A percentile compares a stretch with the other conserved stretches of the same genome.
Evolutionary conservation across 2,113 vertebrate genomes (phyloP).

Genomic region (Nyctereutes procyonoides): DNA sequence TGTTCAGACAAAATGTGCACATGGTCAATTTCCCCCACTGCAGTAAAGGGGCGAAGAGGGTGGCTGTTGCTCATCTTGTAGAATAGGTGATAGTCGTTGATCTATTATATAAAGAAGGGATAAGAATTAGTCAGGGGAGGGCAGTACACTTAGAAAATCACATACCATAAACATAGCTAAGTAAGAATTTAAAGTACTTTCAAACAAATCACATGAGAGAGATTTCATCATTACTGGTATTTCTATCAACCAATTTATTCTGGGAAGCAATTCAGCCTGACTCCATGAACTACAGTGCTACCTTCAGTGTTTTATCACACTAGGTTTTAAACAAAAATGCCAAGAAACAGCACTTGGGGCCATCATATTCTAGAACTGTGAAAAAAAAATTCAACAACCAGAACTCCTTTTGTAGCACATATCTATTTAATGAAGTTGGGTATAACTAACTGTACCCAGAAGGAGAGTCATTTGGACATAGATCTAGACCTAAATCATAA

Average conservation of each 20-base stretch:
- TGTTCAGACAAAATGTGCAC: constrained; percentile 98
- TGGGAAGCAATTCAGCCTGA: constrained; percentile 5
- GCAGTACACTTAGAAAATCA: not conserved
- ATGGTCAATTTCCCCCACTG: constrained; percentile 97
- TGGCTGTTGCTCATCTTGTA: constrained; percentile 98
- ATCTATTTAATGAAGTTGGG: not conserved
- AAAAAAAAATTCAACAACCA: constrained; percentile 31
- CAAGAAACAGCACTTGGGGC: not conserved
- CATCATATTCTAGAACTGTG: not conserved
- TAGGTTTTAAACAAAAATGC: constrained; percentile 5
- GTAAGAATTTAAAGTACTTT: not conserved
- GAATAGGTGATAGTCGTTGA: constrained; percentile 81
- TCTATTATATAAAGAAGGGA: constrained; percentile 76
- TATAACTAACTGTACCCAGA: not conserved
- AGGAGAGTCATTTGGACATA: not conserved
- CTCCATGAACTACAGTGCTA: not conserved
- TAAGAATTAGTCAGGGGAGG: not conserved
- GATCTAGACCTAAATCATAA: constrained; percentile 45
- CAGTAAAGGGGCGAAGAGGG: constrained; percentile 93
- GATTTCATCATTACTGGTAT: not conserved
- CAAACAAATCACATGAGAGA: not conserved
- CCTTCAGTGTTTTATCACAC: not conserved
- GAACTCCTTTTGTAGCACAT: not conserved
- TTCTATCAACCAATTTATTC: constrained; percentile 40
- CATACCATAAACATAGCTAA: constrained; percentile 25